These are phyloP conservation scores for Muraenolepis orangiensis DNA, from an alignment of 2,797 vertebrate species.

Conservation along the genomic window DNA sequence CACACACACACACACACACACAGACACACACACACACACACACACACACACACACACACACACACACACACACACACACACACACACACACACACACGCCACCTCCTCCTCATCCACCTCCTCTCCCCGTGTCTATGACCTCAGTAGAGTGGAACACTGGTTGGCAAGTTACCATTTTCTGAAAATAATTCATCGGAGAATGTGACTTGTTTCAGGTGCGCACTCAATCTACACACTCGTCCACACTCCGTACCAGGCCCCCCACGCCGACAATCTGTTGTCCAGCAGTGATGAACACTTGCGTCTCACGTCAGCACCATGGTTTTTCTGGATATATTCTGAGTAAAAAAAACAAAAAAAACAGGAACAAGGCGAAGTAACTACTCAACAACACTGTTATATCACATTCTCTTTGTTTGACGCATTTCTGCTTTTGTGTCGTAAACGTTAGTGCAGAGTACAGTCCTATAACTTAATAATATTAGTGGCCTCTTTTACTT, in stretches of 20 bases:
- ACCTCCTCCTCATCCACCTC: background rate
- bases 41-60: background rate
- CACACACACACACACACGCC: background rate
- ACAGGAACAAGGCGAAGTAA: conserved; percentile 14
- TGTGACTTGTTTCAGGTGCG: conserved; percentile 5
- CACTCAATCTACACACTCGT: too few species aligned
- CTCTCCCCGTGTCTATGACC: background rate
- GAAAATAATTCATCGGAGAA: background rate
- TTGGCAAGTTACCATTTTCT: background rate
- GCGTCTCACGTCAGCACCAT: conserved; percentile 10
- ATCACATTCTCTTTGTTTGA: conserved; percentile 9
- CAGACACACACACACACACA: background rate
- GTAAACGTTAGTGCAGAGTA: conserved; percentile 35
- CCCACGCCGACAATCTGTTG: too few species aligned
- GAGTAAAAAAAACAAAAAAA: conserved; percentile 18
- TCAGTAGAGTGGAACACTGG: background rate
- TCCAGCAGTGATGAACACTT: too few species aligned
- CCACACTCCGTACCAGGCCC: too few species aligned
- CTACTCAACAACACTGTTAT: conserved; percentile 4
- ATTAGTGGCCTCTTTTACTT: conserved; percentile 30
- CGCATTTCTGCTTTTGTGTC: conserved; percentile 43
- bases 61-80: background rate
- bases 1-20: background rate
- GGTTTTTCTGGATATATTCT: conserved; percentile 16
- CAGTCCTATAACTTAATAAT: conserved; percentile 31